Conservation (phyloP, 2,113 vertebrate genomes). For the Spea bombifrons region DNA sequence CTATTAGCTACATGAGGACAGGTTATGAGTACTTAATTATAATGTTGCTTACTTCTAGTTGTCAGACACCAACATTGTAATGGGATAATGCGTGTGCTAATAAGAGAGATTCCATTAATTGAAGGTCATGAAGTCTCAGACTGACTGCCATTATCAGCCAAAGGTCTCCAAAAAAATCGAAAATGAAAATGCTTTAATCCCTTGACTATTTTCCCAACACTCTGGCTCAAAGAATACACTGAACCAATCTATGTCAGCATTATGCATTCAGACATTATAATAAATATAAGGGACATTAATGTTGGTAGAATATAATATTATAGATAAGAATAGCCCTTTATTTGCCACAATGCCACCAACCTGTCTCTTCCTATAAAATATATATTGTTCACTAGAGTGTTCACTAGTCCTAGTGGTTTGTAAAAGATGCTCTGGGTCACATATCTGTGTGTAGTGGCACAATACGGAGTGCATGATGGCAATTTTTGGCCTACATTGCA, state of each 20-base stretch:
- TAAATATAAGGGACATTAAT: no score
- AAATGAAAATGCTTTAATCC: conserved; percentile 21
- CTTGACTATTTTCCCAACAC: background rate
- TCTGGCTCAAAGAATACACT: background rate
- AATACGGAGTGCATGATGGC: no score
- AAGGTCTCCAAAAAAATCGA: conserved; percentile 28
- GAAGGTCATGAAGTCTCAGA: conserved; percentile 26
- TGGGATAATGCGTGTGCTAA: conserved; percentile 42
- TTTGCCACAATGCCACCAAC: no score
- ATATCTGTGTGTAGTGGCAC: no score
- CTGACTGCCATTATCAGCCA: conserved; percentile 30
- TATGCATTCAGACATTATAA: background rate
- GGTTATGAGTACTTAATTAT: conserved; percentile 12
- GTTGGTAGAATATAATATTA: no score
- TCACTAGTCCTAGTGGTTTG: no score
- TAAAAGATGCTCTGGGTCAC: no score
- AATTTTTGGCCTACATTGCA: no score
- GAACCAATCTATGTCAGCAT: background rate
- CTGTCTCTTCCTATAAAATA: no score
- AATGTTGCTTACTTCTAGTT: conserved; percentile 30
- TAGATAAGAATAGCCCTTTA: no score
- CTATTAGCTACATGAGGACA: conserved; percentile 24
- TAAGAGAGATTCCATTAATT: conserved; percentile 30
- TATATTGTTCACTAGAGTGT: no score
- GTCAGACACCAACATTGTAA: conserved; percentile 27